Evolutionary conservation across 2,797 vertebrate species (phyloP), one percentile per base, ranked within the genome.

Genomic region (Sebastes variabilis): DNA sequence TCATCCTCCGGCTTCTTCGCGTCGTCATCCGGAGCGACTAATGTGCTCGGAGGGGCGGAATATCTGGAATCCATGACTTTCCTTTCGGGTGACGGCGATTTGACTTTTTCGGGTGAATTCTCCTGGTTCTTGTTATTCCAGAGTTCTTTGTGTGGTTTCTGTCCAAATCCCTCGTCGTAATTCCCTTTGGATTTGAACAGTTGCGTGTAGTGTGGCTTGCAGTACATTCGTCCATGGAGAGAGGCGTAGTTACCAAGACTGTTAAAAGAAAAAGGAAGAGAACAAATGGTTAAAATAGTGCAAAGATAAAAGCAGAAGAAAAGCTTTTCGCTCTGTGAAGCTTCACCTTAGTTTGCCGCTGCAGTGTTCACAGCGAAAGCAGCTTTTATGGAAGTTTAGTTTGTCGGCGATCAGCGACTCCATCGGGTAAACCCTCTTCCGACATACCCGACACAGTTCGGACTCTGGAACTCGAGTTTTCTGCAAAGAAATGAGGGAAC

Each of bases 121-220:
- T 77, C 90, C 2, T 89, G 95, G 83, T 88, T 95, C 92, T 97
- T 98, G 67, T 87, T 90, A 74, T 86, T 96, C 98, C 98, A 98
- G 71, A 94, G 93, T 72, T 99, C 97, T 96, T 97, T 98, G 93
- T 98, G 97, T 79, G 97, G 97, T 85, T 96, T 99, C 87, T 98
- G 95, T 95, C 98, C 98, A 93, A 99, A 99, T 80, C 98, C 98
- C 95, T 99, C 98, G 68, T 99, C 97, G 13, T 99, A 99, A 96
- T 99, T 99, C 94, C 99, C 99, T 96, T 98, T 99, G 83, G 98
- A 96, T 92, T 98, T 99, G 93, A 99, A 99, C 88, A 99, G 97
- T 92, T 99, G 99, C 88, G 97, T 99, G 94, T 97, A 99, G 92
- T 99, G 98, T 81, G 98, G 97, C 93, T 97, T 99, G 93, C 99